Evolutionary conservation across 2,113 vertebrate species (phyloP).

Genomic region (Channa argus): DNA sequence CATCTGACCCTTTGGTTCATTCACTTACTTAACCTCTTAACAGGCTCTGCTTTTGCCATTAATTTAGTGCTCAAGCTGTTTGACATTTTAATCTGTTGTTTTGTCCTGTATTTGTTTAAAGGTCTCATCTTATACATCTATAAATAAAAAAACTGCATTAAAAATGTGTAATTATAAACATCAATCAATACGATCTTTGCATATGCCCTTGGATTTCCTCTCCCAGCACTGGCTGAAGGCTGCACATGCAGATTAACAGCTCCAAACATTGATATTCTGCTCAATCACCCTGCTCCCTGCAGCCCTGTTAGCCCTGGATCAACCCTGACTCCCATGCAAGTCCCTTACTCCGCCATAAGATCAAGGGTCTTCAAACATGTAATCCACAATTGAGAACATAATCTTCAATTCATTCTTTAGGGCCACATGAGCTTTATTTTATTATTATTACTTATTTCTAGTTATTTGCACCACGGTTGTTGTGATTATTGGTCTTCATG

Average conservation of each 20-base stretch:
- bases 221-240: constrained; percentile 28
- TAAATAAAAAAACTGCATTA: not conserved
- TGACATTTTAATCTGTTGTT: constrained; percentile 44
- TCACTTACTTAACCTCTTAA: constrained; percentile 45
- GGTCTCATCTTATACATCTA: not conserved
- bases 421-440: constrained; percentile 9
- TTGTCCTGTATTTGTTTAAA: constrained; percentile 5
- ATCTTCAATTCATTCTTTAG: constrained; percentile 53
- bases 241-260: constrained; percentile 60
- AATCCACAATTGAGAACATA: constrained; percentile 62
- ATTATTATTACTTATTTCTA: constrained; percentile 35
- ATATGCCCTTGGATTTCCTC: constrained; percentile 35
- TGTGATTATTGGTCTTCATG: constrained; percentile 21
- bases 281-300: constrained; percentile 49
- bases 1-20: constrained; percentile 40
- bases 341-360: constrained; percentile 36
- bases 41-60: constrained; percentile 18
- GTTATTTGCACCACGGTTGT: not conserved
- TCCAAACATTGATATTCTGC: constrained; percentile 66
- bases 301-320: constrained; percentile 55
- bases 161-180: not conserved
- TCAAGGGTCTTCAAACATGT: constrained; percentile 61
- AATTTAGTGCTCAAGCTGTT: constrained; percentile 41
- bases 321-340: constrained; percentile 47
- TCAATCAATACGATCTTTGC: not conserved